Conservation (phyloP, 2,888 invertebrate genomes). For the Amphipyra berbera region DNA sequence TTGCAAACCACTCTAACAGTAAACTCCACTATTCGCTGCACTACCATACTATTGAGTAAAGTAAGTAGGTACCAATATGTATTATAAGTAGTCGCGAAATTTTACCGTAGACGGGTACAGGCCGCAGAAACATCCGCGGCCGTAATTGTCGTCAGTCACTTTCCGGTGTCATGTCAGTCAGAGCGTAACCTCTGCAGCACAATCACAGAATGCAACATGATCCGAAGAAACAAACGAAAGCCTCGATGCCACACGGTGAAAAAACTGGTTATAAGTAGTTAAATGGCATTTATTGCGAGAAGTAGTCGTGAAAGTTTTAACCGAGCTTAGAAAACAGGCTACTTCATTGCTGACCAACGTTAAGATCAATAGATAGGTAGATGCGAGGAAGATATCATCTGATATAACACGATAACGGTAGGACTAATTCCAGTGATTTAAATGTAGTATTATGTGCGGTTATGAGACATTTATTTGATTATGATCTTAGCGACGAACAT, state of each 20-base stretch:
- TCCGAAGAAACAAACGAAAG: conserved; percentile 68
- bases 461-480: too few species aligned
- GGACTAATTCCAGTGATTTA: neutral
- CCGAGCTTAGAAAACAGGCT: conserved; percentile 70
- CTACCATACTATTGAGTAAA: neutral
- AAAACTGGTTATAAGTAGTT: conserved; percentile 74
- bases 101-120: conserved; percentile 18
- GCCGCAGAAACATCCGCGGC: conserved; percentile 47
- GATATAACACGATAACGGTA: conserved; percentile 1
- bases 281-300: conserved; percentile 73
- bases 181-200: conserved; percentile 64
- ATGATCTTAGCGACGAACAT: too few species aligned
- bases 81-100: conserved; percentile 13
- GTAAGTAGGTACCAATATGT: neutral
- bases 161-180: conserved; percentile 58
- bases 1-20: neutral
- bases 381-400: conserved; percentile 6
- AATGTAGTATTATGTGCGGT: too few species aligned
- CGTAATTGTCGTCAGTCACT: conserved; percentile 38
- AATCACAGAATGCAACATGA: conserved; percentile 66
- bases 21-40: conserved; percentile 1
- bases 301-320: conserved; percentile 77
- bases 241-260: conserved; percentile 47
- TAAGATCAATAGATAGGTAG: conserved; percentile 12
- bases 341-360: conserved; percentile 65